Percentiles rank a stretch among this genome's conserved stretches.
These are phyloP conservation scores for Oreochromis aureus DNA, from an alignment of 2,113 vertebrate genomes.

Conservation along the genomic window DNA sequence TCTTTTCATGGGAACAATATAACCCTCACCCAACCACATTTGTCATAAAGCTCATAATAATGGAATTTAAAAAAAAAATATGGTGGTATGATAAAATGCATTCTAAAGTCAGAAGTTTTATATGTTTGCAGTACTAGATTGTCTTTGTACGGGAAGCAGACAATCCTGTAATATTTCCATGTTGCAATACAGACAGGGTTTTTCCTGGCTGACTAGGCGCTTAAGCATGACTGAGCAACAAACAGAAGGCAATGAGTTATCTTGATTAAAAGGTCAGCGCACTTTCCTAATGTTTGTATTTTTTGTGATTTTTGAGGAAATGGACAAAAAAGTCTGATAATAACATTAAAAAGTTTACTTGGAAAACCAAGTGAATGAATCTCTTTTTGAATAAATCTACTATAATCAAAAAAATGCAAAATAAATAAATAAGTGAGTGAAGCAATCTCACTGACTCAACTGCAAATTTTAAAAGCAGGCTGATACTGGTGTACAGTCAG, in stretches of 20 bases:
- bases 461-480: background rate
- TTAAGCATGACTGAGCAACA: background rate
- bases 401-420: background rate
- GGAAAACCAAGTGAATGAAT: background rate
- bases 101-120: background rate
- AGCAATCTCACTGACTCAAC: background rate
- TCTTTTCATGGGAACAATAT: background rate
- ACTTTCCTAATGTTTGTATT: background rate
- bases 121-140: background rate
- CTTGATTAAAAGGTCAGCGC: background rate
- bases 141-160: background rate
- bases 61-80: background rate
- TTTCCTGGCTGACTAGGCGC: fast-evolving
- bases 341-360: background rate
- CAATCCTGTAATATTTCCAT: background rate
- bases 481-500: background rate
- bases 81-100: fast-evolving
- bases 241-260: background rate
- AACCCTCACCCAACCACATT: background rate
- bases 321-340: background rate
- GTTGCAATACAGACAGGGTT: background rate
- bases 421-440: fast-evolving
- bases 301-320: background rate
- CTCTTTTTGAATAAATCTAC: background rate
- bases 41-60: background rate